A percentile compares a stretch with the other conserved stretches of the same genome.
phyloP scores from a whole-genome alignment of 2,888 invertebrate genomes.

The Pocota personata region DNA sequence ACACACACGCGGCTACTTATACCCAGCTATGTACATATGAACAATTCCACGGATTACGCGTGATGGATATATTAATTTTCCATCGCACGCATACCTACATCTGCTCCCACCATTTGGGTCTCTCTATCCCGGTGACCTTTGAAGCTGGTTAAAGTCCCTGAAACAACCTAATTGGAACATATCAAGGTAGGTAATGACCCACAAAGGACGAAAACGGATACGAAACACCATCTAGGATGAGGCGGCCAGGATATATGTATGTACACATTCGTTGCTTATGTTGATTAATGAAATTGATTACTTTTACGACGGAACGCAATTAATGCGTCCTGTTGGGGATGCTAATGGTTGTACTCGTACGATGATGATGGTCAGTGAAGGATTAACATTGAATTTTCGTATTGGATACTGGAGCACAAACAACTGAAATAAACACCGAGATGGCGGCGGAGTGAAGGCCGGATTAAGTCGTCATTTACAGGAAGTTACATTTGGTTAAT shows the following conservation, averaged over 20 bases:
- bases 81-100: slow-evolving; percentile 18
- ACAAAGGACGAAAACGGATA: slow-evolving; percentile 53
- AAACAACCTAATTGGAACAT: slow-evolving; percentile 38
- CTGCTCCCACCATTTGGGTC: neutral
- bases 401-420: slow-evolving; percentile 3
- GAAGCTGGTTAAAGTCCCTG: slow-evolving; percentile 10
- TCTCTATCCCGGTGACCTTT: slow-evolving; percentile 26
- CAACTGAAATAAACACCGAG: slow-evolving; percentile 20
- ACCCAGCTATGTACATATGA: neutral
- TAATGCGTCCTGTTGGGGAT: slow-evolving; percentile 30
- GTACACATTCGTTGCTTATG: slow-evolving; percentile 32
- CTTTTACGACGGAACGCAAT: slow-evolving; percentile 47
- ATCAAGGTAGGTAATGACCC: slow-evolving; percentile 58
- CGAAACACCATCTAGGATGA: neutral
- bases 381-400: slow-evolving; percentile 36
- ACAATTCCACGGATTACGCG: slow-evolving; percentile 35
- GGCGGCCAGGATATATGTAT: neutral
- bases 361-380: slow-evolving; percentile 43
- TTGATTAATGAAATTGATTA: slow-evolving; percentile 66
- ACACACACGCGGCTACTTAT: neutral
- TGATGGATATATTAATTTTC: slow-evolving; percentile 61
- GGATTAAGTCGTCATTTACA: slow-evolving; percentile 54
- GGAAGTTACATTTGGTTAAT: slow-evolving; percentile 60
- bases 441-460: neutral
- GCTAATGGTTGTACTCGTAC: neutral